phyloP scores from a whole-genome alignment of 2,113 vertebrate genomes.

The Cynocephalus volans region DNA sequence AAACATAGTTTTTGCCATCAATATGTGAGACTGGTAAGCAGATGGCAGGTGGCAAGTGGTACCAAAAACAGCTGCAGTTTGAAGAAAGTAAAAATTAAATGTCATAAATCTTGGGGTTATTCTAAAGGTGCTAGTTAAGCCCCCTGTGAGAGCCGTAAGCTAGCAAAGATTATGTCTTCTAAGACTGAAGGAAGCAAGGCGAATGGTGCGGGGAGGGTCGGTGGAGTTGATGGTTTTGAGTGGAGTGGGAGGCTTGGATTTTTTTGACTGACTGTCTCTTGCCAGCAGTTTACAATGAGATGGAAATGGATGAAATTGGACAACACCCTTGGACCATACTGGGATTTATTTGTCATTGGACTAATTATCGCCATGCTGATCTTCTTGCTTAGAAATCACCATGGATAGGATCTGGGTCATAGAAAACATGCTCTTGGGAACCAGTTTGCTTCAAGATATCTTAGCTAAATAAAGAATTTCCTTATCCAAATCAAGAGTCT shows the following conservation, averaged over 20 bases:
- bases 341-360: slow-evolving; percentile 84
- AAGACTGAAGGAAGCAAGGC: not conserved
- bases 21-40: slow-evolving; percentile 41
- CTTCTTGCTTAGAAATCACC: slow-evolving; percentile 77
- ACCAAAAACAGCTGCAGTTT: slow-evolving; percentile 25
- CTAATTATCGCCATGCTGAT: slow-evolving; percentile 78
- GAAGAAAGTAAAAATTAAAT: slow-evolving; percentile 22
- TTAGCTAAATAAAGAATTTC: slow-evolving; percentile 75
- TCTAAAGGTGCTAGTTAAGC: not conserved
- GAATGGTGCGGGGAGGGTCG: too few species aligned
- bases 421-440: not conserved
- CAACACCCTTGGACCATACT: slow-evolving; percentile 70
- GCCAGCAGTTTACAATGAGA: slow-evolving; percentile 74
- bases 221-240: not conserved
- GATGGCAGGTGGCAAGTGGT: slow-evolving; percentile 51
- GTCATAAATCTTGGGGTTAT: not conserved
- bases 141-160: not conserved
- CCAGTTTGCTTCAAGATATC: slow-evolving; percentile 48
- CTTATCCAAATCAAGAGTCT: slow-evolving; percentile 39
- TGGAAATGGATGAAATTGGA: slow-evolving; percentile 79
- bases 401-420: slow-evolving; percentile 58
- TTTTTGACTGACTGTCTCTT: slow-evolving; percentile 51
- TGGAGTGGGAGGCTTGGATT: not conserved
- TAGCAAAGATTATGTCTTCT: not conserved
- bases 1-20: slow-evolving; percentile 58